phyloP scores from a whole-genome alignment of 2,113 vertebrate genomes.

The Fregata magnificens region DNA sequence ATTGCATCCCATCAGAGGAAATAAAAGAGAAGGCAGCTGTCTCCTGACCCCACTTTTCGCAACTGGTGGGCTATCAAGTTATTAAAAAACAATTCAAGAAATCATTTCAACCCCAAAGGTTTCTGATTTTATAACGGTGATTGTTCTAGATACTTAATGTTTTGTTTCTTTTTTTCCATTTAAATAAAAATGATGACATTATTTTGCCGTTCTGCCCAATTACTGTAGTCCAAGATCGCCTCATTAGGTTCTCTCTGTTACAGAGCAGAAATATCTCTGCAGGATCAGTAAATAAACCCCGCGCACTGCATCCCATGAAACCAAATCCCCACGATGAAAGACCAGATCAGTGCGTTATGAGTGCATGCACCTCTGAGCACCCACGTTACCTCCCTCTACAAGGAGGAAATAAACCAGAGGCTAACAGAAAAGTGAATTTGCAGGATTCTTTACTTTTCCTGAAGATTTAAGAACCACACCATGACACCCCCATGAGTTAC shows the following conservation, averaged over 20 bases:
- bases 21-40: background rate
- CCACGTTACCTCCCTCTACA: background rate
- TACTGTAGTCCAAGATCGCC: background rate
- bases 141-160: background rate
- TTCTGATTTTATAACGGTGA: background rate
- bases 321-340: background rate
- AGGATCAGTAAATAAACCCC: background rate
- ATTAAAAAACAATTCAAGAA: background rate
- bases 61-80: background rate
- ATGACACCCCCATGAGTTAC: background rate
- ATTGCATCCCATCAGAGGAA: background rate
- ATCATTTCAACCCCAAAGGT: background rate
- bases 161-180: background rate
- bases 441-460: background rate
- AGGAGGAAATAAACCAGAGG: background rate
- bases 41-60: background rate
- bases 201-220: background rate
- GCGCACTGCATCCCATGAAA: background rate
- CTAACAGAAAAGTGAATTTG: background rate
- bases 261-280: background rate
- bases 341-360: background rate
- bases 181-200: background rate
- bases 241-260: background rate
- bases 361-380: background rate
- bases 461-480: background rate